phyloP scores from a whole-genome alignment of 1,140 invertebrate species.

The Chymomyza costata region DNA sequence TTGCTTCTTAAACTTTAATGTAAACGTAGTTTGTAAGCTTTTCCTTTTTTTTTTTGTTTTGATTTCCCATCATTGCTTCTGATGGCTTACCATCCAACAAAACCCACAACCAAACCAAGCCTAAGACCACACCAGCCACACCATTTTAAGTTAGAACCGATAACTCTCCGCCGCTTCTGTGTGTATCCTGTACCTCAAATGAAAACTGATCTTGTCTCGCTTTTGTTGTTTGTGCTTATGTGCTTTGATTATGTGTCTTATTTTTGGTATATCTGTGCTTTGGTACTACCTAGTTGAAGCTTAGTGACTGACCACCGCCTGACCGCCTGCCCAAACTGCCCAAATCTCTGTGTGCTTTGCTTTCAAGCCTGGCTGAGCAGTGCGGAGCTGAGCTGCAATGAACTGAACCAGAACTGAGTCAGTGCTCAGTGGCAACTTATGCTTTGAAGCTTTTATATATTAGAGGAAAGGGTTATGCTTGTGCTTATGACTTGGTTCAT shows the following conservation, averaged over 20 bases:
- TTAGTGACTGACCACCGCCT: constrained; percentile 39
- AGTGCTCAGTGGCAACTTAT: too few relatives aligned
- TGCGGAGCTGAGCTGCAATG: too few relatives aligned
- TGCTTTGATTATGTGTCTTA: constrained; percentile 34
- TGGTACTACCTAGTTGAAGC: constrained; percentile 15
- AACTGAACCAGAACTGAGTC: too few relatives aligned
- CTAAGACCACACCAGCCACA: neutral
- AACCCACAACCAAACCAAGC: neutral
- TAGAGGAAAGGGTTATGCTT: constrained; percentile 4
- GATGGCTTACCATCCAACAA: constrained; percentile 8
- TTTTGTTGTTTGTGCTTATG: constrained; percentile 62
- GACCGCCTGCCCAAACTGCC: neutral
- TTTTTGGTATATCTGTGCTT: constrained; percentile 57
- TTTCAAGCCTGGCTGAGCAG: constrained; percentile 5
- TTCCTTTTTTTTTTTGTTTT: constrained; percentile 28
- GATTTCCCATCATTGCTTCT: constrained; percentile 30
- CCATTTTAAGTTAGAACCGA: constrained; percentile 1
- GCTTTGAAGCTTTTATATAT: too few relatives aligned
- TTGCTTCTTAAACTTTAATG: constrained; percentile 56
- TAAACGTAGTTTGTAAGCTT: constrained; percentile 62
- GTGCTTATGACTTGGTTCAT: constrained; percentile 3
- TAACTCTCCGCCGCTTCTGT: constrained; percentile 10
- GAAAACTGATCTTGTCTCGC: constrained; percentile 55
- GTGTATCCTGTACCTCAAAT: constrained; percentile 15
- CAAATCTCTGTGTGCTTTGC: constrained; percentile 13